Evolutionary conservation across 30 jellyfish, hydroid and myxozoan species (phyloP).

Genomic region (Chironex yamaguchii): DNA sequence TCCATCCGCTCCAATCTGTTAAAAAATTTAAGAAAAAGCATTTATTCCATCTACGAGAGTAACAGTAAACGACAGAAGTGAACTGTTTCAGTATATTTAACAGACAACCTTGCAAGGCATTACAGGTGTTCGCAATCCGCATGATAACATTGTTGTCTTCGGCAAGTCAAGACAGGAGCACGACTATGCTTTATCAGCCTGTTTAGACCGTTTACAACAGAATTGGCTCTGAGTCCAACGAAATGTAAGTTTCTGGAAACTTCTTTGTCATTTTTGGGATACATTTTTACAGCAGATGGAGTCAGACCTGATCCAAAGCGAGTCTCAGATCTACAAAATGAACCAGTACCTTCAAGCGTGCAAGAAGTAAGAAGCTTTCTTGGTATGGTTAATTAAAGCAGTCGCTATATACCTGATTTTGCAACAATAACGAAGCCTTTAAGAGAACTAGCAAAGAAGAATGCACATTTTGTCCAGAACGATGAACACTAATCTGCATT

Average conservation of each 20-base stretch:
- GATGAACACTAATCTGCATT: not conserved
- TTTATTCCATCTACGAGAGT: no score
- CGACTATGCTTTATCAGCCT: not conserved
- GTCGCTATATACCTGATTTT: not conserved
- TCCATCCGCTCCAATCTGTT: no score
- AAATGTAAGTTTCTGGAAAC: constrained; percentile 16
- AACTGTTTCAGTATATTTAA: no score
- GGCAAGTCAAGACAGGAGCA: constrained; percentile 6
- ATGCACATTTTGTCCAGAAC: not conserved
- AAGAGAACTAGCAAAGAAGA: not conserved
- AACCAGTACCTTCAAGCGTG: not conserved
- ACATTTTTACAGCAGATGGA: not conserved
- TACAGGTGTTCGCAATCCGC: not conserved
- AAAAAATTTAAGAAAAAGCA: no score
- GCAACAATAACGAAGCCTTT: not conserved
- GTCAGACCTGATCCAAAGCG: not conserved
- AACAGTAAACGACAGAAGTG: no score
- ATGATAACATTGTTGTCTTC: constrained; percentile 16
- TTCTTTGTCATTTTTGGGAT: not conserved
- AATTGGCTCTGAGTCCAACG: not conserved
- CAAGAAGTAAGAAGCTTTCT: constrained; percentile 4
- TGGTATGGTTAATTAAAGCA: not conserved
- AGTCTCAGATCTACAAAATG: not conserved
- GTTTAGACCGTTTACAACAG: constrained; percentile 11
- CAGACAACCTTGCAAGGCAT: no score